Conservation (phyloP, 2,888 invertebrate species). For the Phasia obesa region DNA sequence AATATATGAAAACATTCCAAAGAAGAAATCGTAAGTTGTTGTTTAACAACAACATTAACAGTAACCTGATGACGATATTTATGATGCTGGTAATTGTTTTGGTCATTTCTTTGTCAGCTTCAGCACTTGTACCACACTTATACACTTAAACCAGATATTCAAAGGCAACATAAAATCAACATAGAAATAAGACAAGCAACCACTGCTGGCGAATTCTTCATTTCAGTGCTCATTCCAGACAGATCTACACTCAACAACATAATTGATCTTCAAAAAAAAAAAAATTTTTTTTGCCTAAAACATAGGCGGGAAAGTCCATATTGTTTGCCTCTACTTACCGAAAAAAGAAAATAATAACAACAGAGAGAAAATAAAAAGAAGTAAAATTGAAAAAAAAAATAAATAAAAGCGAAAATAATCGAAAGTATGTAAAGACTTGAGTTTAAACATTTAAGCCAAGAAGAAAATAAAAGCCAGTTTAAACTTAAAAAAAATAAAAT, state of each 20-base stretch:
- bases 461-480: slow-evolving; percentile 20
- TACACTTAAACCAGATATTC: slow-evolving; percentile 4
- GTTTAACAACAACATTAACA: slow-evolving; percentile 51
- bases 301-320: slow-evolving; percentile 50
- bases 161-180: slow-evolving; percentile 22
- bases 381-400: slow-evolving; percentile 32
- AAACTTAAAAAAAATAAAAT: slow-evolving; percentile 10
- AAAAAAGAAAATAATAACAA: slow-evolving; percentile 39
- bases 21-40: slow-evolving; percentile 73
- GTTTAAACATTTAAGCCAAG: slow-evolving; percentile 28
- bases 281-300: slow-evolving; percentile 47
- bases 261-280: slow-evolving; percentile 61
- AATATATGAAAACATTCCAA: slow-evolving; percentile 67
- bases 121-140: no score
- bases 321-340: slow-evolving; percentile 5
- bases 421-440: slow-evolving; percentile 69
- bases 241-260: slow-evolving; percentile 26
- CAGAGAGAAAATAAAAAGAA: slow-evolving; percentile 17
- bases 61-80: slow-evolving; percentile 31
- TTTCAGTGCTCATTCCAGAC: slow-evolving; percentile 6
- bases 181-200: slow-evolving; percentile 9
- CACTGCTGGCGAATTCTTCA: slow-evolving; percentile 29
- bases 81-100: slow-evolving; percentile 53
- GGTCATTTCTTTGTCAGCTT: slow-evolving; percentile 33
- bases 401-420: slow-evolving; percentile 69